phyloP scores from a whole-genome alignment of 2,888 invertebrate genomes.

The Plagiodera versicolora region DNA sequence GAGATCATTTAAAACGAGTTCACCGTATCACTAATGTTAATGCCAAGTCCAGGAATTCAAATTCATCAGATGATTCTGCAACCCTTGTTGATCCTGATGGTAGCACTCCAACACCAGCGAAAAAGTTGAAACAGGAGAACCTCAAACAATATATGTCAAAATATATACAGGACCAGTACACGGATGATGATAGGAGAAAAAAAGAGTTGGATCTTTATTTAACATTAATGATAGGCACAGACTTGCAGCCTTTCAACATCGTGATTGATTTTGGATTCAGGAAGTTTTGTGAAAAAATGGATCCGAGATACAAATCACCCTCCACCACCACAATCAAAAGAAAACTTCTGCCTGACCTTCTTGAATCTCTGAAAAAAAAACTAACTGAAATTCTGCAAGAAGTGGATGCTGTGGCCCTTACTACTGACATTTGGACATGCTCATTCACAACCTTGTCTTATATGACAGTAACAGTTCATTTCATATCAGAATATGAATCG shows the following conservation, averaged over 20 bases:
- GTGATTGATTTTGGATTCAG: conserved; percentile 26
- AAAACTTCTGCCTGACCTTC: neutral
- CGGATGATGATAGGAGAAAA: neutral
- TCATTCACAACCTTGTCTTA: conserved; percentile 8
- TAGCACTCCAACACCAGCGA: no score
- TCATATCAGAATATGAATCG: conserved; percentile 1
- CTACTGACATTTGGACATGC: conserved; percentile 8
- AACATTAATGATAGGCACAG: conserved; percentile 25
- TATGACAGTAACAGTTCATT: conserved; percentile 10
- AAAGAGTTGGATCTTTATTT: conserved; percentile 20
- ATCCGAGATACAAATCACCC: conserved; percentile 4
- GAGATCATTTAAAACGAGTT: conserved; percentile 14
- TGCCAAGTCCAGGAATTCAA: no score
- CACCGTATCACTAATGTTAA: conserved; percentile 5
- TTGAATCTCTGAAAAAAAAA: neutral
- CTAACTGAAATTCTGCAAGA: neutral
- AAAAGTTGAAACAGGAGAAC: no score
- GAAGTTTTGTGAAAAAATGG: conserved; percentile 21
- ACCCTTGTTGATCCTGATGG: no score
- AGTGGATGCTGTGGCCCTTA: conserved; percentile 4
- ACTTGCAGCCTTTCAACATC: conserved; percentile 27
- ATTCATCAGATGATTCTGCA: no score
- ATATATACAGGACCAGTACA: no score
- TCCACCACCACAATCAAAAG: neutral
- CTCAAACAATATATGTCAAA: no score